Evolutionary conservation across 2,113 vertebrate species (phyloP), one percentile per base, ranked within the genome.

Genomic region (Nesoenas mayeri): DNA sequence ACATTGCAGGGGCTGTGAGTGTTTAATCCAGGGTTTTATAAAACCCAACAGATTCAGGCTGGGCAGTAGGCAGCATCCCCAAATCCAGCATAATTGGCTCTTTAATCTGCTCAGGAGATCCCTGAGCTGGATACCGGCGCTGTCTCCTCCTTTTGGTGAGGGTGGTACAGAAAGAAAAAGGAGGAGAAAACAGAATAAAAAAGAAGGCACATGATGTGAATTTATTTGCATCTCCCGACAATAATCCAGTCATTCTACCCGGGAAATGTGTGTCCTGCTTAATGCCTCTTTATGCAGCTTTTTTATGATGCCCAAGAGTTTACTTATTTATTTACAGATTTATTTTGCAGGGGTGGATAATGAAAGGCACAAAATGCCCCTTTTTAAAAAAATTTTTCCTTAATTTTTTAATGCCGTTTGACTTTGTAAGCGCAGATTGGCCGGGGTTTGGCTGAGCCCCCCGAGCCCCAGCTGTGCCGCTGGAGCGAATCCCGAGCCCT

Each of bases 141-240:
- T 15, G 10, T 91, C 72, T 48, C 25, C 84, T 93, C 53, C 88
- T 93, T 66, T 72, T n/a, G 64, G 32, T 36, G 67, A 88, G 67
- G 13, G 47, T 74, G 60, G 44, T 10, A 34, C 66, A 71, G 56
- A 86, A 85, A 88, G 64, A 14, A 65, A 69, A 56, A 67, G 12
- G 38, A 34, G 4, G 4, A 9, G 17, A n/a, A 65, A 32, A 28
- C 19, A 9, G 17, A n/a, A 65, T 22, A 28, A 28, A n/a, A 47
- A n/a, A 64, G n/a, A 24, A 44, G 61, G 93, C 78, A 50, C 95
- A 90, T 75, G 75, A 84, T 81, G 85, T 56, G 93, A 92, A 90
- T 95, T 93, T 91, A 96, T 97, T 96, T 91, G 88, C 82, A 50
- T 93, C 85, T 86, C 53, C 51, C 62, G 60, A 96, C 96, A 96